Evolutionary conservation across 2,797 vertebrate genomes (phyloP), one percentile per base, ranked within the genome.

Genomic region (Cryptoprocta ferox): DNA sequence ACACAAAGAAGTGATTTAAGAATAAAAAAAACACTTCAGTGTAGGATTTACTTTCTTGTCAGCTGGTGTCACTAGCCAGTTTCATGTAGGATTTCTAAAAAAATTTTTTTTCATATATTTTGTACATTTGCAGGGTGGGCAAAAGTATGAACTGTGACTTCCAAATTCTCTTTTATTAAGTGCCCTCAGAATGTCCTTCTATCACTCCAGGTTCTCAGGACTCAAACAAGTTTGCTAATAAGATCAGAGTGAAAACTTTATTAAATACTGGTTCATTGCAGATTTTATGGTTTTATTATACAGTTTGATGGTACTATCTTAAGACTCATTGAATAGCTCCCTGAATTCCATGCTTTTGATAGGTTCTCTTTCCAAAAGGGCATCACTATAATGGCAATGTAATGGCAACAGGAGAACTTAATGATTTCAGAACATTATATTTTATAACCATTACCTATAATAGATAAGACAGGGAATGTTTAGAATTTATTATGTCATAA

Each of bases 401-500:
- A 97, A 97, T 98, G 83, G 53, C 26, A 95, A 73, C 5, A 78
- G 56, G 65, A 79, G 50, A 98, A 97, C 53, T 95, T 89, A 71
- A 98, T 89, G 89, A 96, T 98, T 97, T 98, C 76, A 98, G 86
- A 97, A 89, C 91, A 96, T 97, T 95, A 75, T 96, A 95, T 97
- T 98, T 98, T 97, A 98, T 92, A 97, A 70, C 92, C 53, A 97
- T 96, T 98, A 97, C 63, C 93, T 98, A 61, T 97, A 98, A 97
- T 97, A 98, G 61, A 97, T 98, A 91, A 98, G 96, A 93, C 78
- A 98, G 88, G 96, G 94, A 97, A 98, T 98, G 73, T 97, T 98
- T 97, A 65, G 66, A 97, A 98, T 98, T 98, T 98, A 98, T 97
- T 98, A 95, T 96, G 48, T 96, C 79, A 80, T 98, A 98, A 97